Conservation (phyloP, 2,113 vertebrate genomes). For the Oncorhynchus clarkii region DNA sequence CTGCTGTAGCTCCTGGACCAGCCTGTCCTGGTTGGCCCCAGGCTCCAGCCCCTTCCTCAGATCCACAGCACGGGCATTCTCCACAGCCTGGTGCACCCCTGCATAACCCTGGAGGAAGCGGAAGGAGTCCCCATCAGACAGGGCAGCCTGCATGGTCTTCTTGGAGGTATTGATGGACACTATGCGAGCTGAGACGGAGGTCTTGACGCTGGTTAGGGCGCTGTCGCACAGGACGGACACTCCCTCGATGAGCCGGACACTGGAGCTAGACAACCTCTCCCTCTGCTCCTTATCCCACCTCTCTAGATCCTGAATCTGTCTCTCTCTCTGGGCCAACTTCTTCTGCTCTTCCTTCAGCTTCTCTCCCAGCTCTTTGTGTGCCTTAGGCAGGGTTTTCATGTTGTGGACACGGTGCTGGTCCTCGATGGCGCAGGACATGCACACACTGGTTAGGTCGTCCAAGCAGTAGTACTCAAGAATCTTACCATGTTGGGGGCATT, state of each 20-base stretch:
- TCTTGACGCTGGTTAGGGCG: slow-evolving; percentile 42
- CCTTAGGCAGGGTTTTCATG: slow-evolving; percentile 62
- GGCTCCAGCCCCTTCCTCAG: slow-evolving; percentile 47
- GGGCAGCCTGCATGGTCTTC: slow-evolving; percentile 46
- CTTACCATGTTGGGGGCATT: slow-evolving; percentile 62
- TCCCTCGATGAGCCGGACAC: slow-evolving; percentile 49
- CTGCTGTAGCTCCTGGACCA: slow-evolving; percentile 40
- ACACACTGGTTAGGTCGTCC: slow-evolving; percentile 50
- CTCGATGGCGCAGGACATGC: slow-evolving; percentile 53
- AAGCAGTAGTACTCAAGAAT: slow-evolving; percentile 71
- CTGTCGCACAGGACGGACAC: slow-evolving; percentile 42
- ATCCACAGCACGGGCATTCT: slow-evolving; percentile 54
- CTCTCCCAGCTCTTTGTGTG: slow-evolving; percentile 57
- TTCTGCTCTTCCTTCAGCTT: slow-evolving; percentile 47
- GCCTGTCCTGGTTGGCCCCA: slow-evolving; percentile 22
- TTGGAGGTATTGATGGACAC: slow-evolving; percentile 41
- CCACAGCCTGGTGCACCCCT: slow-evolving; percentile 51
- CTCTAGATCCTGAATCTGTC: slow-evolving; percentile 34
- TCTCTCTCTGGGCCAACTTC: slow-evolving; percentile 25
- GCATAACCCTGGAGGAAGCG: slow-evolving; percentile 60
- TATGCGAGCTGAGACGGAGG: slow-evolving; percentile 55
- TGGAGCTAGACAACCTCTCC: slow-evolving; percentile 22
- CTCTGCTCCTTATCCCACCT: slow-evolving; percentile 52
- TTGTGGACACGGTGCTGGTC: slow-evolving; percentile 63
- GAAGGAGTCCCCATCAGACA: slow-evolving; percentile 53